Percentiles rank a stretch among this genome's conserved stretches.
Conservation (phyloP, 1,140 invertebrate genomes). For the Adelges cooleyi region DNA sequence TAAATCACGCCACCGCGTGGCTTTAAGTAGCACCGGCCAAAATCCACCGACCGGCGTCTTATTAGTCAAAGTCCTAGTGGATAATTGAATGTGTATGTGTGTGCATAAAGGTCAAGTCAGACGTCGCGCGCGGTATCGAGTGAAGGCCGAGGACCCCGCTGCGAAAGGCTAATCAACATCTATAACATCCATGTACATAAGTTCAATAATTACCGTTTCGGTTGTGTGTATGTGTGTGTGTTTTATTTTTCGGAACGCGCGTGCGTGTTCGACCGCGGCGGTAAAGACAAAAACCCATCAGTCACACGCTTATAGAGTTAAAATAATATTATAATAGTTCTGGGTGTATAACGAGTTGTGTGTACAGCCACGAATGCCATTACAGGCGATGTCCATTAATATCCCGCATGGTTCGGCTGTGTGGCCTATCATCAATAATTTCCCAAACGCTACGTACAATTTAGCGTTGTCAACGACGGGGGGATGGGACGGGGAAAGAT, state of each 20-base stretch:
- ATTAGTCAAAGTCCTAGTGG: constrained; percentile 13
- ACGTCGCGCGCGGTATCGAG: background rate
- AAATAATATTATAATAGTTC: no score
- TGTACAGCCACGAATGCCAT: constrained; percentile 6
- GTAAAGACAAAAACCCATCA: constrained; percentile 27
- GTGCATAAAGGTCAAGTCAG: background rate
- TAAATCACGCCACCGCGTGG: background rate
- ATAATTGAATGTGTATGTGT: constrained; percentile 14
- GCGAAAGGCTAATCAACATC: constrained; percentile 25
- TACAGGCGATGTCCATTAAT: constrained; percentile 14
- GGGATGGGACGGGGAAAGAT: no score
- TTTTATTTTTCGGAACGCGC: constrained; percentile 5
- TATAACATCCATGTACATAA: background rate
- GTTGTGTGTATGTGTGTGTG: constrained; percentile 7
- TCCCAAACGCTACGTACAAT: no score
- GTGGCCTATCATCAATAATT: no score
- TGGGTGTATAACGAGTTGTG: constrained; percentile 7
- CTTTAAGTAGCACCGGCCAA: constrained; percentile 1
- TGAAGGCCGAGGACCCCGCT: background rate
- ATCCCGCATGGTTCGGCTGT: background rate
- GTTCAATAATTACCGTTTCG: constrained; percentile 3
- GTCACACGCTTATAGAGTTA: constrained; percentile 1
- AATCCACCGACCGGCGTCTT: background rate
- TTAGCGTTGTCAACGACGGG: no score
- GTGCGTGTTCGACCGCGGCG: background rate